Evolutionary conservation across 2,113 vertebrate genomes (phyloP).

Genomic region (Passer montanus): DNA sequence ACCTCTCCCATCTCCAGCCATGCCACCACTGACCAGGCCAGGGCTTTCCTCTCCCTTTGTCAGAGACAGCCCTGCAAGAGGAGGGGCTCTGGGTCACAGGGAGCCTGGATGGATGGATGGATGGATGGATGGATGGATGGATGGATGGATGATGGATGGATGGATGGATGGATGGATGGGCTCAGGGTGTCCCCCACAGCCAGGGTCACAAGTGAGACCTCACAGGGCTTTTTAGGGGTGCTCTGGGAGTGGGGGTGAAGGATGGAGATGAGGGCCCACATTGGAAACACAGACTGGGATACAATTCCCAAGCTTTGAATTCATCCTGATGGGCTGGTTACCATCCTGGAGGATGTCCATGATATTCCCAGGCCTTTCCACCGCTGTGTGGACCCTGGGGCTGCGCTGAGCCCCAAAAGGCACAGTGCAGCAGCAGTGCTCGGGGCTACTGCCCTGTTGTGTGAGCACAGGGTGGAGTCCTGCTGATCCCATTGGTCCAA

Average conservation of each 20-base stretch:
- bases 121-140: too few relatives aligned
- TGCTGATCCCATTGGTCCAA: not conserved
- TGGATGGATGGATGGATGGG: fast-evolving
- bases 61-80: fast-evolving
- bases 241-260: fast-evolving
- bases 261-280: fast-evolving
- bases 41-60: not conserved
- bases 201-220: fast-evolving
- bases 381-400: fast-evolving
- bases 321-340: not conserved
- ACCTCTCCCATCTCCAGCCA: not conserved
- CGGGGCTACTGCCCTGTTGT: not conserved
- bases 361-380: not conserved
- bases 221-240: not conserved
- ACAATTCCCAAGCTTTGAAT: fast-evolving
- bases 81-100: not conserved
- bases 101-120: fast-evolving
- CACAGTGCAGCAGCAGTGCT: not conserved
- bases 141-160: fast-evolving
- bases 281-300: not conserved
- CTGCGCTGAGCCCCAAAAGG: not conserved
- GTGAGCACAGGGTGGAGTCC: not conserved
- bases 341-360: not conserved
- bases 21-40: fast-evolving
- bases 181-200: fast-evolving